phyloP scores from a whole-genome alignment of 2,797 vertebrate species.

The Catostomus latipinnis region DNA sequence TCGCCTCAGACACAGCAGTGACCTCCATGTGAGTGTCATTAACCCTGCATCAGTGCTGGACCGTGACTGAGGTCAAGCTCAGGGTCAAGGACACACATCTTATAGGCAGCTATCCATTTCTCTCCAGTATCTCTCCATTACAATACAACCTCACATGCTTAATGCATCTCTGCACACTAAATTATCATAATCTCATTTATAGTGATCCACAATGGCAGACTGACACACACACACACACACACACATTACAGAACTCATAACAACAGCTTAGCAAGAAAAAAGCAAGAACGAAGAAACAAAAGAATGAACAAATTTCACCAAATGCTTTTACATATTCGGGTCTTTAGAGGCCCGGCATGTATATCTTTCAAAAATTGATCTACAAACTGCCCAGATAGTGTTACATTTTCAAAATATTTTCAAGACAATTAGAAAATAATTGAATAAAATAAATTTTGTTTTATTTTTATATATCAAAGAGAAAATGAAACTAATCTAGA shows the following conservation, averaged over 20 bases:
- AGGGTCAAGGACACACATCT: conserved; percentile 23
- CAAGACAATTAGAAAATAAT: too few species aligned
- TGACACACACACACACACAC: background rate
- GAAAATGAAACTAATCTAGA: too few species aligned
- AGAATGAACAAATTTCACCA: background rate
- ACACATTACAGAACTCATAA: too few species aligned
- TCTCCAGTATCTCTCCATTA: background rate
- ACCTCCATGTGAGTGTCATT: conserved; percentile 4
- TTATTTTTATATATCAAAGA: too few species aligned
- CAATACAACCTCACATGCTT: background rate
- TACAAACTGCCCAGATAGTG: too few species aligned
- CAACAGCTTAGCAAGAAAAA: background rate
- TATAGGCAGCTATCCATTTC: background rate
- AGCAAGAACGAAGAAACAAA: background rate
- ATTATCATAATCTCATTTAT: conserved; percentile 5
- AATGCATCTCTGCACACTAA: background rate
- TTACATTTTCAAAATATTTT: too few species aligned
- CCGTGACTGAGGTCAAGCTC: conserved; percentile 9
- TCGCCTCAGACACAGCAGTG: background rate
- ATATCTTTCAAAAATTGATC: too few species aligned
- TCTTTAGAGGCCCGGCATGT: too few species aligned
- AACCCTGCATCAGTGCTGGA: background rate
- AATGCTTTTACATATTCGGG: too few species aligned
- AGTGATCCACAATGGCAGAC: background rate
- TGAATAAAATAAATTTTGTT: too few species aligned